A percentile compares a stretch with the other conserved stretches of the same genome.
These are phyloP conservation scores for Halesus radiatus DNA, from an alignment of 1,140 invertebrate species.

Conservation along the genomic window DNA sequence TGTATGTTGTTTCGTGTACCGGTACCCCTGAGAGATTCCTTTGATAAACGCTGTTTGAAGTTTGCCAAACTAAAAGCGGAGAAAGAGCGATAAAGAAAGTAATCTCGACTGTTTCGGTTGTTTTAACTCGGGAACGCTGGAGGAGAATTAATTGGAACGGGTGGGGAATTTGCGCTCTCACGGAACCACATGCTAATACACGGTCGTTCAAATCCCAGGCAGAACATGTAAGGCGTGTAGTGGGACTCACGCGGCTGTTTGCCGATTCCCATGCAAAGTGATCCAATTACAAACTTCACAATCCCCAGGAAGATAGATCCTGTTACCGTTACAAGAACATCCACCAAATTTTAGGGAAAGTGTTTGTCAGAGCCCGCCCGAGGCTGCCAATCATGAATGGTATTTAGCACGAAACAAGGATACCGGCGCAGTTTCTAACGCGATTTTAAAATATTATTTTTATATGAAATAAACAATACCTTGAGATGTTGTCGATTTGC, in stretches of 20 bases:
- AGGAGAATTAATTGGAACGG: conserved; percentile 39
- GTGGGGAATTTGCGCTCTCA: conserved; percentile 11
- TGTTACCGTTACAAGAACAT: conserved; percentile 3
- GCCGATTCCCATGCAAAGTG: conserved; percentile 27
- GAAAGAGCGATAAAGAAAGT: conserved; percentile 49
- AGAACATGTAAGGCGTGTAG: neutral
- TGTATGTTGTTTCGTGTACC: neutral
- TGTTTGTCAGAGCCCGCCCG: too few species aligned
- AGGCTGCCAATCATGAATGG: too few species aligned
- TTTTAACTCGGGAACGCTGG: conserved; percentile 40
- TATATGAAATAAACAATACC: too few species aligned
- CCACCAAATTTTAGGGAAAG: neutral
- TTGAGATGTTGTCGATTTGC: too few species aligned
- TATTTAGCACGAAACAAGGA: too few species aligned
- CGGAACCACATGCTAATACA: conserved; percentile 6
- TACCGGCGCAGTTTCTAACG: too few species aligned
- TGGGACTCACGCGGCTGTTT: conserved; percentile 11
- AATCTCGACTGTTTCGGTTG: conserved; percentile 46
- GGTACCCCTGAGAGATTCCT: conserved; percentile 26
- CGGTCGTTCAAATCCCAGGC: conserved; percentile 10
- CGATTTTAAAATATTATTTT: too few species aligned
- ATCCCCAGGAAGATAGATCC: conserved; percentile 11
- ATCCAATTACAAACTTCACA: conserved; percentile 31
- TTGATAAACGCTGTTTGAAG: conserved; percentile 37
- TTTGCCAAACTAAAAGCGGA: conserved; percentile 39